Evolutionary conservation across 2,888 invertebrate genomes (phyloP), one percentile per base, ranked within the genome.

Genomic region (Neelides folsomi): DNA sequence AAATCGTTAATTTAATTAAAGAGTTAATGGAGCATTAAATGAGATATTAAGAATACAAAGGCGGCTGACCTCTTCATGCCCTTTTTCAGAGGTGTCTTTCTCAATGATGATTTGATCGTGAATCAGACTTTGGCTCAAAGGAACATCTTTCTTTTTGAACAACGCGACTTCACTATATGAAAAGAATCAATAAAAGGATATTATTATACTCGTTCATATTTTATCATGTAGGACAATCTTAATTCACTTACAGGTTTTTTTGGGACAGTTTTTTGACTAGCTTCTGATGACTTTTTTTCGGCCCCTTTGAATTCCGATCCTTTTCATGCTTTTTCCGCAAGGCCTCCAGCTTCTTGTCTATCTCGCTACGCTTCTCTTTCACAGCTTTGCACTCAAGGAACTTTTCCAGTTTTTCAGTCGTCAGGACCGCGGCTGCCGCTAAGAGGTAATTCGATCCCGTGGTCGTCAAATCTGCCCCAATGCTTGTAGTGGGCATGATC

Each of bases 301-400:
- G 53, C 46, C 60, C 63, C 38, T 51, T 45, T 39, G 59, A 56
- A 50, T 58, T 63, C 42, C 66, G 69, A 56, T 70, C 76, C 71
- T 86, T 86, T 63, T 86, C 86, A 66, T 83, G 82, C 65, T 87
- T 88, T 67, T 86, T 82, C 49, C 82, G 76, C 53, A 93, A 68
- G 27, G 80, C 76, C 65, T 92, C 89, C 51, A 94, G 70, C 68
- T 93, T 92, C 68, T 90, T 87, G 51, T 90, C 86, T 60, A 92
- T 72, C 69, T 93, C 92, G 1, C 78, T 67, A 41, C 82, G 78
- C 67, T 88, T 87, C 66, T 92, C 90, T 51, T 80, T 80, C 12
- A 89, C 86, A 40, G 79, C 68, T 71, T 93, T 93, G 68, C 82
- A 79, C 5, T 83, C 82, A 66, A 87, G 77, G 16, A 94, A 76